Conservation (phyloP, 2,797 vertebrate species). For the Neoniphon sammara region DNA sequence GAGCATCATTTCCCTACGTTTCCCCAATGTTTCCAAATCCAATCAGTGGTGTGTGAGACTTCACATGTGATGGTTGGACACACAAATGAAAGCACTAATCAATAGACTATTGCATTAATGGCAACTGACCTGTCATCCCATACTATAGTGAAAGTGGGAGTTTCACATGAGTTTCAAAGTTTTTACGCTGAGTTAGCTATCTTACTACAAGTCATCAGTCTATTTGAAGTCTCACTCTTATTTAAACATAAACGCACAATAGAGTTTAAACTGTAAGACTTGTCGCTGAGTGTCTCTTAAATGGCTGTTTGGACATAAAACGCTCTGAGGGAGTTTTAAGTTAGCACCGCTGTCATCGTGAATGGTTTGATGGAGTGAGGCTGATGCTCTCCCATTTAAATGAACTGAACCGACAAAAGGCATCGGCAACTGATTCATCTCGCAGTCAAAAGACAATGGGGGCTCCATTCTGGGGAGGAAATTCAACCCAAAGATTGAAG, state of each 20-base stretch:
- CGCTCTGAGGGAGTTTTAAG: conserved; percentile 59
- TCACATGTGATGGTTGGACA: no score
- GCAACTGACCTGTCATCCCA: no score
- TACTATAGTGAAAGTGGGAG: background rate
- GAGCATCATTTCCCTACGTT: no score
- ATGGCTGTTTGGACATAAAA: conserved; percentile 55
- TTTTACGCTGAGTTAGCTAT: no score
- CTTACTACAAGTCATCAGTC: conserved; percentile 5
- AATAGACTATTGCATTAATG: no score
- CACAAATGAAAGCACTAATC: no score
- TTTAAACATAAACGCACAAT: conserved; percentile 36
- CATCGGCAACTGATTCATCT: conserved; percentile 76
- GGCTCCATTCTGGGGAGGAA: conserved; percentile 67
- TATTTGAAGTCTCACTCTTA: conserved; percentile 49
- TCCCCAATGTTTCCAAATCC: no score
- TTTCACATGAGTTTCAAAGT: no score
- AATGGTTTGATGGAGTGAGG: conserved; percentile 69
- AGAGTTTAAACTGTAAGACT: conserved; percentile 41
- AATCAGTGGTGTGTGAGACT: no score
- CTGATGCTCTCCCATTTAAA: conserved; percentile 73
- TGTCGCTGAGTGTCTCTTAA: conserved; percentile 39
- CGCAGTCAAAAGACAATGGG: conserved; percentile 72
- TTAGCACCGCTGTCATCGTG: conserved; percentile 65
- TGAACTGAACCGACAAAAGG: conserved; percentile 74
- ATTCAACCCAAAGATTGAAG: conserved; percentile 75